Evolutionary conservation across 2,888 invertebrate species (phyloP).

Genomic region (Eilema griseolum): DNA sequence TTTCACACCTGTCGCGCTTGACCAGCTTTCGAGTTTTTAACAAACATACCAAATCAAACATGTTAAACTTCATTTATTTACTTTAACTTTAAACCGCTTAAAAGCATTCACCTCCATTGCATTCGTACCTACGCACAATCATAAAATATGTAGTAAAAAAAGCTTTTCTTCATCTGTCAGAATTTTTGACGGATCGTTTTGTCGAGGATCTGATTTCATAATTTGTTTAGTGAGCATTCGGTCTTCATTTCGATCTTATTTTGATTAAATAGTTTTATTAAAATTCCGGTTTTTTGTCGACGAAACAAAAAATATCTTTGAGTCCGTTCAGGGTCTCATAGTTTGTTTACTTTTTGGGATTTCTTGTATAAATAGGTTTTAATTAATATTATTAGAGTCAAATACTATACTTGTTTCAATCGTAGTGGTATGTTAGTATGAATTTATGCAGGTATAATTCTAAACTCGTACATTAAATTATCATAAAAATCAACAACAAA

Average conservation of each 20-base stretch:
- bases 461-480: background rate
- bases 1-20: conserved; percentile 38
- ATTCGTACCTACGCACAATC: conserved; percentile 51
- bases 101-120: conserved; percentile 40
- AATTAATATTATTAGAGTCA: background rate
- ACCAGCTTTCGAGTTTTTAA: conserved; percentile 46
- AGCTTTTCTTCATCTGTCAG: conserved; percentile 75
- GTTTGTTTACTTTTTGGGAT: conserved; percentile 6
- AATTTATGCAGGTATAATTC: background rate
- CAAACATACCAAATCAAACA: conserved; percentile 46
- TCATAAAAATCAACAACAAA: background rate
- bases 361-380: conserved; percentile 1
- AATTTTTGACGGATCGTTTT: conserved; percentile 79
- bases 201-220: conserved; percentile 77
- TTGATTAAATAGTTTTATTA: conserved; percentile 78
- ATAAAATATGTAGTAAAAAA: conserved; percentile 54
- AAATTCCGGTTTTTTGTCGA: conserved; percentile 21
- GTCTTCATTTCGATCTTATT: conserved; percentile 68
- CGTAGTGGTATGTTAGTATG: background rate
- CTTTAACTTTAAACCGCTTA: conserved; percentile 40
- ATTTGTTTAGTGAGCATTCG: conserved; percentile 79
- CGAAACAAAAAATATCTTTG: conserved; percentile 11
- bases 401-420: background rate
- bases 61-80: conserved; percentile 33
- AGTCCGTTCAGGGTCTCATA: background rate